phyloP scores from a whole-genome alignment of 2,888 invertebrate genomes.

The Thymelicus sylvestris region DNA sequence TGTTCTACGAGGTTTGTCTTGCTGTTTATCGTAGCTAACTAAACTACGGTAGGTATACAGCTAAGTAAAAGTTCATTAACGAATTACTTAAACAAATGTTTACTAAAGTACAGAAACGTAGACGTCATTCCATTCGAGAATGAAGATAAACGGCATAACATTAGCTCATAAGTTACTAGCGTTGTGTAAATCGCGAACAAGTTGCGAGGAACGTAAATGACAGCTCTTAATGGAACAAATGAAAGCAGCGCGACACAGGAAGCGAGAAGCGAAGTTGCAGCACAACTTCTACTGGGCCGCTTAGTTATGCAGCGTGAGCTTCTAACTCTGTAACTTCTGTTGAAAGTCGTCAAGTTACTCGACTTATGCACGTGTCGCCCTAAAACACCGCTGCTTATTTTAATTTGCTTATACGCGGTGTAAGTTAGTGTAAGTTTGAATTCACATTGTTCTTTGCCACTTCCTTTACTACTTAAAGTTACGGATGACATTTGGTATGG shows the following conservation, averaged over 20 bases:
- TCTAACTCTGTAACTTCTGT: conserved; percentile 24
- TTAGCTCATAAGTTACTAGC: conserved; percentile 20
- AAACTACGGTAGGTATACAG: too few species aligned
- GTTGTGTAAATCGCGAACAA: conserved; percentile 27
- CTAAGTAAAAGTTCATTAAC: too few species aligned
- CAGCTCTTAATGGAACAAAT: conserved; percentile 38
- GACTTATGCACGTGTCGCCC: conserved; percentile 28
- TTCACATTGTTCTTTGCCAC: background rate
- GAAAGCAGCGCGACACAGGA: conserved; percentile 36
- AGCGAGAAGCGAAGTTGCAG: conserved; percentile 33
- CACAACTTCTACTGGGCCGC: conserved; percentile 31
- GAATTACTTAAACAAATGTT: conserved; percentile 6
- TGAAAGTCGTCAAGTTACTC: conserved; percentile 30
- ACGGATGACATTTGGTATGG: too few species aligned
- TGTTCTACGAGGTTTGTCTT: too few species aligned
- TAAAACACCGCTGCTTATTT: conserved; percentile 23
- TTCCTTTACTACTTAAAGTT: background rate
- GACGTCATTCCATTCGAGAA: conserved; percentile 16
- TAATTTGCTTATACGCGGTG: conserved; percentile 25
- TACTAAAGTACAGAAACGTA: conserved; percentile 9
- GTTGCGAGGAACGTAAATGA: conserved; percentile 30
- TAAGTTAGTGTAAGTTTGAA: background rate
- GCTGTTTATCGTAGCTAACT: too few species aligned
- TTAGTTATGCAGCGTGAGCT: conserved; percentile 32
- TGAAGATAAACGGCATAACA: conserved; percentile 30